These are phyloP conservation scores for Caenorhabditis panamensis DNA, from an alignment of 2,888 invertebrate genomes.

Conservation along the genomic window DNA sequence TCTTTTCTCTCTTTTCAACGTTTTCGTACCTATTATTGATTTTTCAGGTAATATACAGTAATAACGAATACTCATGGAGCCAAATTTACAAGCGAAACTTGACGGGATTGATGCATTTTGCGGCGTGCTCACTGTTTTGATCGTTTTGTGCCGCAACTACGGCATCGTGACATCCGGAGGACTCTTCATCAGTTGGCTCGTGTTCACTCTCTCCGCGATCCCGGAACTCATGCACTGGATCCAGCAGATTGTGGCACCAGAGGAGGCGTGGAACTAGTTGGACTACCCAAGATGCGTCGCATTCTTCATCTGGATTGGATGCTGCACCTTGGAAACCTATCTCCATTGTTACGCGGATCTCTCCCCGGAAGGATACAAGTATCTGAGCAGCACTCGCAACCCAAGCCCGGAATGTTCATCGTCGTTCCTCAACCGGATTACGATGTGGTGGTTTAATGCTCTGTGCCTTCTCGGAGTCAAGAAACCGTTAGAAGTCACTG, in stretches of 20 bases:
- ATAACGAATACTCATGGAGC: constrained; percentile 28
- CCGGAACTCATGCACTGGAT: constrained; percentile 79
- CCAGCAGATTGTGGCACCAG: constrained; percentile 40
- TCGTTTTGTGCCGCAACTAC: constrained; percentile 89
- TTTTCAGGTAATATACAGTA: neutral
- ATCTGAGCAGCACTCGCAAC: constrained; percentile 82
- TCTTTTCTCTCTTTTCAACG: neutral
- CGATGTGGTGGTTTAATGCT: constrained; percentile 91
- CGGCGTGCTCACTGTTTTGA: constrained; percentile 82
- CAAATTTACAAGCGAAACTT: constrained; percentile 50
- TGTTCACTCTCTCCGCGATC: constrained; percentile 87
- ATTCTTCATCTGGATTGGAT: constrained; percentile 75
- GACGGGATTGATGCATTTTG: constrained; percentile 75
- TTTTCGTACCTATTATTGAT: neutral
- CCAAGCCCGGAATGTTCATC: constrained; percentile 91
- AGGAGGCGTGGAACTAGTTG: constrained; percentile 42
- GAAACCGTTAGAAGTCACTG: constrained; percentile 78
- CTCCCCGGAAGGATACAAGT: constrained; percentile 69
- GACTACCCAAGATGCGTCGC: constrained; percentile 57
- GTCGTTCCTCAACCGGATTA: constrained; percentile 90
- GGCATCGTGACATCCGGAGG: constrained; percentile 91
- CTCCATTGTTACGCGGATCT: constrained; percentile 77
- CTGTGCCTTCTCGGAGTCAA: constrained; percentile 75
- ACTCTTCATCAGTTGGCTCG: constrained; percentile 92
- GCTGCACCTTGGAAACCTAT: constrained; percentile 70